A percentile compares a stretch with the other conserved stretches of the same genome.
Evolutionary conservation across 2,888 invertebrate genomes (phyloP).

Genomic region (Microctonus hyperodae): DNA sequence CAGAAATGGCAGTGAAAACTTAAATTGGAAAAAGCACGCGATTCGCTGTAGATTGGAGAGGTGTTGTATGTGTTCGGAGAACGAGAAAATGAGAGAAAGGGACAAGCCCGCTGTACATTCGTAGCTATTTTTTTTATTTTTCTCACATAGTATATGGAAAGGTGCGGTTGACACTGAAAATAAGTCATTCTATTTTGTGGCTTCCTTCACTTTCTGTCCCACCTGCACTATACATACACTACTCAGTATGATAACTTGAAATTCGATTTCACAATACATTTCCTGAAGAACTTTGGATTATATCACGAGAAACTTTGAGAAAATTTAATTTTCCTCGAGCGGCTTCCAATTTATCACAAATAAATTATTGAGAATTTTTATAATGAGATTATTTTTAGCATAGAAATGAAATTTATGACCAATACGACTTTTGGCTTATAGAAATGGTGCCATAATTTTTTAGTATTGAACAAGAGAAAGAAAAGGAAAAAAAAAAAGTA

Average conservation of each 20-base stretch:
- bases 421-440: background rate
- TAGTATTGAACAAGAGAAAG: background rate
- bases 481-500: background rate
- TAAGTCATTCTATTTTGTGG: background rate
- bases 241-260: constrained; percentile 12
- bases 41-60: background rate
- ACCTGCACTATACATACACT: too few species aligned
- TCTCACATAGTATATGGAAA: background rate
- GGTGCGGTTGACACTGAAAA: constrained; percentile 15
- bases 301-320: background rate
- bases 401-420: constrained; percentile 2
- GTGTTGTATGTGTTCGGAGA: background rate
- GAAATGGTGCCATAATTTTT: constrained; percentile 3
- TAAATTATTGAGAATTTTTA: constrained; percentile 17
- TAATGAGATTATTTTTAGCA: constrained; percentile 6
- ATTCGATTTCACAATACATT: constrained; percentile 14
- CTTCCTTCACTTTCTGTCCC: background rate
- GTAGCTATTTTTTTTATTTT: background rate
- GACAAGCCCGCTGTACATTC: too few species aligned
- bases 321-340: constrained; percentile 5
- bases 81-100: too few species aligned
- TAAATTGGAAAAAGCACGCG: constrained; percentile 25
- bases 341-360: constrained; percentile 7
- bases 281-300: constrained; percentile 1
- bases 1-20: constrained; percentile 8